These are phyloP conservation scores for Pseudachorutes palmiensis DNA, from an alignment of 1,140 invertebrate genomes.

Conservation along the genomic window DNA sequence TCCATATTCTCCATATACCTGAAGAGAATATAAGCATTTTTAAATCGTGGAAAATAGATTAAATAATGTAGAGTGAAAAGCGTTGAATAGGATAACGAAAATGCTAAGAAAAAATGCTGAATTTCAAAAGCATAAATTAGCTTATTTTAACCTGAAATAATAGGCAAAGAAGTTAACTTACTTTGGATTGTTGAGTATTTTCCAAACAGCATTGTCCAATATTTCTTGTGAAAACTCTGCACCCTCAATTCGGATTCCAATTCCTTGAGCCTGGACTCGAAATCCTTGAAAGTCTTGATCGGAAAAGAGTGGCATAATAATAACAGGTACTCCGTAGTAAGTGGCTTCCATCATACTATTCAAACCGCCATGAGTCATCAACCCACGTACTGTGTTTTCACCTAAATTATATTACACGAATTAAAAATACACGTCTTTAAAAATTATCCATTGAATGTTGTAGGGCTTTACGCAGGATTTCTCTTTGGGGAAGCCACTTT, in stretches of 20 bases:
- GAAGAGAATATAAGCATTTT: background rate
- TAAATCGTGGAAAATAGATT: background rate
- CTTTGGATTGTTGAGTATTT: background rate
- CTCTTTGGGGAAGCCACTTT: slow-evolving; percentile 31
- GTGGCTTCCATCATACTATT: slow-evolving; percentile 42
- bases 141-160: background rate
- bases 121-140: too few relatives aligned
- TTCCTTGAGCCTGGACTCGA: background rate
- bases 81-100: too few relatives aligned
- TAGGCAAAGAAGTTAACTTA: too few relatives aligned
- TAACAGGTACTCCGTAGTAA: slow-evolving; percentile 41
- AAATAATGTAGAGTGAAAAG: too few relatives aligned
- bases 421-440: too few relatives aligned
- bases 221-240: background rate
- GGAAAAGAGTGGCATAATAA: background rate
- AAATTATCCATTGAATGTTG: background rate
- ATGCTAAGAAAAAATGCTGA: too few relatives aligned
- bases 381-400: slow-evolving; percentile 41
- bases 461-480: slow-evolving; percentile 23
- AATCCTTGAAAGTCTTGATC: slow-evolving; percentile 3
- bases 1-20: background rate
- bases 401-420: too few relatives aligned
- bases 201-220: background rate
- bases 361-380: slow-evolving; percentile 44
- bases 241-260: background rate